Evolutionary conservation across 2,888 invertebrate genomes (phyloP), one percentile per base, ranked within the genome.

Genomic region (Drosophila barbarae): DNA sequence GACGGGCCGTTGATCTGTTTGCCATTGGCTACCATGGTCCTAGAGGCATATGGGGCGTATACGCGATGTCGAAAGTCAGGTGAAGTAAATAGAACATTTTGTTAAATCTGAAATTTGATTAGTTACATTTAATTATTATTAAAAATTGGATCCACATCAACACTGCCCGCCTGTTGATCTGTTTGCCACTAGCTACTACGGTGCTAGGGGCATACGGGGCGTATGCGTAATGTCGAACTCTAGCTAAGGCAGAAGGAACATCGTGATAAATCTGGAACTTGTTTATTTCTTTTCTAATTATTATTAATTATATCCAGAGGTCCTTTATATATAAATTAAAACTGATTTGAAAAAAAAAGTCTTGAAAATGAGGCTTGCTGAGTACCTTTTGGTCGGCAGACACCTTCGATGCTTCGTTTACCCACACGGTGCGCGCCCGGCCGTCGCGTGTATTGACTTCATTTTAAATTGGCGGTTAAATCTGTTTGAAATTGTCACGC

Each of bases 381-480:
- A 32, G 42, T 38, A 52, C 39, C 38, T 30, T 6, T 12, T 12
- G 42, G 35, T 26, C 64, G 26, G 18, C 10, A 69, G 32, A 1
- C 7, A 10, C 21, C 9, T 41, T 5, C 26, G 1, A 12, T 0
- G 2, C 15, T 39, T 26, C 46, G 39, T 18, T 39, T 38, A 50
- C 69, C 73, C 71, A 12, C 38, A 18, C 38, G 26, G 54, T 63
- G 67, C 56, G 28, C 53, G 69, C 69, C 69, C 73, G 69, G 76
- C 61, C 55, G 68, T 85, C 71, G 65, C 69, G 74, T 77, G 78
- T 84, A 84, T 84, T 82, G 85, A 85, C 84, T 82, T 82, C 82
- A 85, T 82, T 82, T 85, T 85, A 82, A 82, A 82, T 82, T 82
- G 82, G 84, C 79, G 86, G 85, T 82, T 85, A 82, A 82, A 82